These are phyloP conservation scores for Saguinus midas DNA, from an alignment of 2,113 vertebrate species.

Conservation along the genomic window DNA sequence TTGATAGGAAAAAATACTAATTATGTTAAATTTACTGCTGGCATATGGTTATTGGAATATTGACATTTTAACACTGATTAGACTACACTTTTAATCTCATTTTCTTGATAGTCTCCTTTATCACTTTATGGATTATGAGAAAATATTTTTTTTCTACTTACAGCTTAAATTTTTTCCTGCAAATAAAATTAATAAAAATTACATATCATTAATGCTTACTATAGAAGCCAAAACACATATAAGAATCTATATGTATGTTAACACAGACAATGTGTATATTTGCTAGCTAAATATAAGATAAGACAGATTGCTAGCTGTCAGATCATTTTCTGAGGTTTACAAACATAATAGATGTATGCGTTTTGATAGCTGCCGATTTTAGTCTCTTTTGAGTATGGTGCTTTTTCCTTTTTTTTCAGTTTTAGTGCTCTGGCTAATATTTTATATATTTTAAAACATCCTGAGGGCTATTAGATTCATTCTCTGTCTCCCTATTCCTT, in stretches of 20 bases:
- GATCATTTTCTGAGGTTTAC: slow-evolving; percentile 22
- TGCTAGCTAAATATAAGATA: neutral
- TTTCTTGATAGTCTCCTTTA: slow-evolving; percentile 71
- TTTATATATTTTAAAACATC: neutral
- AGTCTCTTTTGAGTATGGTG: neutral
- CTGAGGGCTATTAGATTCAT: neutral
- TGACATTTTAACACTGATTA: slow-evolving; percentile 81
- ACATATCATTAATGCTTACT: neutral
- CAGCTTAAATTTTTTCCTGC: slow-evolving; percentile 28
- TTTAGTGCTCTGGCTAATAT: neutral
- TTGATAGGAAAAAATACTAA: slow-evolving; percentile 74
- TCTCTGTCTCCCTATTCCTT: neutral
- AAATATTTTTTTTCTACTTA: slow-evolving; percentile 29
- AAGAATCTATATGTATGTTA: neutral
- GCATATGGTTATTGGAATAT: slow-evolving; percentile 76
- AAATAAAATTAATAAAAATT: slow-evolving; percentile 11
- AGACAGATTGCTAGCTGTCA: neutral
- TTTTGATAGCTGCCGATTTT: neutral
- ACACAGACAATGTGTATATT: neutral
- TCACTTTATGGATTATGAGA: slow-evolving; percentile 64
- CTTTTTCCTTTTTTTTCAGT: neutral
- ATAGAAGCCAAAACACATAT: neutral
- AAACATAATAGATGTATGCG: neutral
- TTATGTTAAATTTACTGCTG: slow-evolving; percentile 77
- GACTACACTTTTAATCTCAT: slow-evolving; percentile 65